Evolutionary conservation across 2,797 vertebrate genomes (phyloP).

Genomic region (Platalea minor): DNA sequence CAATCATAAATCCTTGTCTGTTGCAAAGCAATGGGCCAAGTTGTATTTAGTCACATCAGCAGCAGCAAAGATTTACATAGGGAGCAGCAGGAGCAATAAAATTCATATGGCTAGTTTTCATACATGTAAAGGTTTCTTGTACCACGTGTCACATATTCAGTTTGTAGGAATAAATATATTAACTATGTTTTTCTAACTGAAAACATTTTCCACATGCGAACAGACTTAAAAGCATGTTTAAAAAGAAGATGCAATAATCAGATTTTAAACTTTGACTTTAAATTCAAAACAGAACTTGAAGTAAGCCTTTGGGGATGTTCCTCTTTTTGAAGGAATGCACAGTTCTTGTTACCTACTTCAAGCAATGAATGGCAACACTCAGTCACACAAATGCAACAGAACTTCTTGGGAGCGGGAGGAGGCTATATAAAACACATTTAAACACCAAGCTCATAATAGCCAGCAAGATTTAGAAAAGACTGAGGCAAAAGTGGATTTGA

Average conservation of each 20-base stretch:
- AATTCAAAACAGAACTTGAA: slow-evolving; percentile 72
- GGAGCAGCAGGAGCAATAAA: slow-evolving; percentile 29
- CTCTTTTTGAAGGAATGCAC: slow-evolving; percentile 48
- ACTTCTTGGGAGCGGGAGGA: slow-evolving; percentile 47
- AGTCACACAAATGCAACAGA: slow-evolving; percentile 51
- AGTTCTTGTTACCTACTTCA: slow-evolving; percentile 66
- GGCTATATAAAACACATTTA: slow-evolving; percentile 45
- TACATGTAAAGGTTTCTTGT: background rate
- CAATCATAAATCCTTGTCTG: background rate
- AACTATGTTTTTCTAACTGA: slow-evolving; percentile 54
- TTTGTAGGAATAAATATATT: slow-evolving; percentile 56
- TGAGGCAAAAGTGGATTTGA: background rate
- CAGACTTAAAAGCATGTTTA: slow-evolving; percentile 48
- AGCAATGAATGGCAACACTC: slow-evolving; percentile 60
- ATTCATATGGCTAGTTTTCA: slow-evolving; percentile 30
- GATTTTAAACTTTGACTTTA: slow-evolving; percentile 68
- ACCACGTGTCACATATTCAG: slow-evolving; percentile 29
- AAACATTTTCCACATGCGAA: slow-evolving; percentile 58
- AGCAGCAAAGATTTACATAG: background rate
- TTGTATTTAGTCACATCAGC: slow-evolving; percentile 19
- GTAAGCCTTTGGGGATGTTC: slow-evolving; percentile 62
- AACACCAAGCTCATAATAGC: background rate
- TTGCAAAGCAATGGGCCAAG: background rate
- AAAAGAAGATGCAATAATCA: slow-evolving; percentile 61
- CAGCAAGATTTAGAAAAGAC: background rate